Percentiles rank a stretch among this genome's conserved stretches.
These are phyloP conservation scores for Taurulus bubalis DNA, from an alignment of 2,113 vertebrate genomes.

Conservation along the genomic window DNA sequence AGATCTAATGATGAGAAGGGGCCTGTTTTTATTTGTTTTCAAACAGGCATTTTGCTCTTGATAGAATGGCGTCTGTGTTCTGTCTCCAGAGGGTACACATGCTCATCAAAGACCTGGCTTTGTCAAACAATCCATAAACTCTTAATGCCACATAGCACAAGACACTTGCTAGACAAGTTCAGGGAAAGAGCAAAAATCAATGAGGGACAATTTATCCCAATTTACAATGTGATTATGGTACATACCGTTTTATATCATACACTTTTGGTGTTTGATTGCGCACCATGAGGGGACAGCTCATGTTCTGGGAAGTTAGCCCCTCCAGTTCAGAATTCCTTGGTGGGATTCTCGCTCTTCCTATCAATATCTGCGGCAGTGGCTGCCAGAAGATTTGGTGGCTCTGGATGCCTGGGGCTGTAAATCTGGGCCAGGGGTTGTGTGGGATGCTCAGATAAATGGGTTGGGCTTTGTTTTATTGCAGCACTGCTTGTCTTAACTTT, in stretches of 20 bases:
- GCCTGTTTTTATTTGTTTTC: slow-evolving; percentile 77
- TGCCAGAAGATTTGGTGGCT: slow-evolving; percentile 81
- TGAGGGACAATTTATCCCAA: slow-evolving; percentile 47
- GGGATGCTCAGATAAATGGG: slow-evolving; percentile 83
- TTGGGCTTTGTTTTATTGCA: slow-evolving; percentile 80
- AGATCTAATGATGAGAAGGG: slow-evolving; percentile 75
- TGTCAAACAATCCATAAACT: slow-evolving; percentile 70
- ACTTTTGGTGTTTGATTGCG: slow-evolving; percentile 21
- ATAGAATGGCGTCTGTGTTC: slow-evolving; percentile 57
- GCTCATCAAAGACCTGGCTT: slow-evolving; percentile 74
- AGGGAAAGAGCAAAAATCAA: slow-evolving; percentile 55
- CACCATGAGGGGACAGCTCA: slow-evolving; percentile 36
- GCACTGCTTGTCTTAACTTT: slow-evolving; percentile 81
- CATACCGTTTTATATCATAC: slow-evolving; percentile 43
- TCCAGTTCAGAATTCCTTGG: slow-evolving; percentile 68
- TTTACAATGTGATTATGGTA: slow-evolving; percentile 60
- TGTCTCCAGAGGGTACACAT: slow-evolving; percentile 67
- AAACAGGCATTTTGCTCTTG: slow-evolving; percentile 69
- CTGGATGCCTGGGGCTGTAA: slow-evolving; percentile 75
- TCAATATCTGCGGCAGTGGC: slow-evolving; percentile 75
- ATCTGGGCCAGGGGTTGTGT: slow-evolving; percentile 82
- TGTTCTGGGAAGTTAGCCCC: slow-evolving; percentile 54
- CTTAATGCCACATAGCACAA: slow-evolving; percentile 51
- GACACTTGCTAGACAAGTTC: slow-evolving; percentile 49
- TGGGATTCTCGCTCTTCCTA: slow-evolving; percentile 62